These are phyloP conservation scores for Puffinus mauretanicus DNA, from an alignment of 2,113 vertebrate genomes.

Conservation along the genomic window DNA sequence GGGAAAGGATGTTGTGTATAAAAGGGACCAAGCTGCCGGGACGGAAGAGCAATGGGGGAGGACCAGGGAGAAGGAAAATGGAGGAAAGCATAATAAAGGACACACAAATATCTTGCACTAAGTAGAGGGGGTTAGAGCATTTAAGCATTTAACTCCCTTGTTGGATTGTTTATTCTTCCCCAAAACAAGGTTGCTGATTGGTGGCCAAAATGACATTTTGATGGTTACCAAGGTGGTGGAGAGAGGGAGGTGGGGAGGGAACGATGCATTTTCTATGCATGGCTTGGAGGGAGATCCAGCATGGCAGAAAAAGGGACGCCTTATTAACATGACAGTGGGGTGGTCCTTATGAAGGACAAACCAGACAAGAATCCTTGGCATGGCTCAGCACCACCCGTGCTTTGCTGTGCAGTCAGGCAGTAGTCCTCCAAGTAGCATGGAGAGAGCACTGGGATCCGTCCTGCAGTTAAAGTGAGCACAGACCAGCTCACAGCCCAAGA, in stretches of 20 bases:
- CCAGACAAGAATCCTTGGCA: background rate
- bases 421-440: background rate
- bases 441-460: background rate
- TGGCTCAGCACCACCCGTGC: background rate
- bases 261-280: background rate
- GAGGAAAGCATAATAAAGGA: background rate
- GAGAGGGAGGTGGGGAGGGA: background rate
- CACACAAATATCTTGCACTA: background rate
- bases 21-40: background rate
- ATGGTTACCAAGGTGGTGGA: background rate
- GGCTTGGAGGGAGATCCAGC: background rate
- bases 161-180: background rate
- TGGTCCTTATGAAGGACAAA: background rate
- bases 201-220: background rate
- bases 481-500: background rate
- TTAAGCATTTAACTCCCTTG: background rate
- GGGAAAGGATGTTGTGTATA: constrained; percentile 25
- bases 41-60: background rate
- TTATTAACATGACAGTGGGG: background rate
- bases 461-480: background rate
- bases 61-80: background rate
- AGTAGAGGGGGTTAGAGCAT: background rate
- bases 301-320: background rate
- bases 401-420: background rate
- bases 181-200: background rate